Percentiles rank a stretch among this genome's conserved stretches.
phyloP scores from a whole-genome alignment of 1,140 invertebrate species.

The Zeugodacus cucurbitae region DNA sequence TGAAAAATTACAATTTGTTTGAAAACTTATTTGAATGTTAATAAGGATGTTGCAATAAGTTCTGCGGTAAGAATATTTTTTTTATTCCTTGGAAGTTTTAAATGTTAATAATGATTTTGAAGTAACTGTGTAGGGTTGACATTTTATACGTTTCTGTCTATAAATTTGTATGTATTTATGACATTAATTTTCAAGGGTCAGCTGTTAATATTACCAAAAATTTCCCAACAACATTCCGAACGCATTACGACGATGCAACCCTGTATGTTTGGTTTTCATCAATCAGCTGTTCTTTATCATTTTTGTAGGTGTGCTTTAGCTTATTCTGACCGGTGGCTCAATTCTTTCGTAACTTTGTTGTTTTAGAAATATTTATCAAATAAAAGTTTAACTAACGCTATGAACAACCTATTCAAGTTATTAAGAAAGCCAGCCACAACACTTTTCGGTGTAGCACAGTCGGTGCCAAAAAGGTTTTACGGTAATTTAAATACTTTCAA shows the following conservation, averaged over 20 bases:
- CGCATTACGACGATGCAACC: background rate
- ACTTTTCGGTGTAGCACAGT: background rate
- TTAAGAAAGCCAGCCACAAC: background rate
- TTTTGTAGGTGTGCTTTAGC: background rate
- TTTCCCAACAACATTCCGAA: background rate
- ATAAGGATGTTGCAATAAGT: no score
- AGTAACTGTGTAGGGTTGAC: no score
- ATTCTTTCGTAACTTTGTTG: slow-evolving; percentile 9
- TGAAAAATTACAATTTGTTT: no score
- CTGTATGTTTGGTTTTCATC: background rate
- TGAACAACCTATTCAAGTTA: slow-evolving; percentile 41
- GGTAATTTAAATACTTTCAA: slow-evolving; percentile 5
- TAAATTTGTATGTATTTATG: no score
- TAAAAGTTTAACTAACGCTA: background rate
- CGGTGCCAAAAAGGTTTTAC: slow-evolving; percentile 38
- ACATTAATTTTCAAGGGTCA: no score
- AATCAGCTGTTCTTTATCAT: background rate
- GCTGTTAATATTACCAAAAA: no score
- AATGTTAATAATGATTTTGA: no score
- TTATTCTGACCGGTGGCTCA: background rate
- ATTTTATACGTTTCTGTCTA: no score
- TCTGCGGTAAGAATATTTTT: no score
- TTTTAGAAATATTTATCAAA: background rate
- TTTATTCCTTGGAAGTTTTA: no score
- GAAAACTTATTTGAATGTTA: no score